Evolutionary conservation across 2,797 vertebrate species (phyloP).

Genomic region (Kryptolebias ocellatus): DNA sequence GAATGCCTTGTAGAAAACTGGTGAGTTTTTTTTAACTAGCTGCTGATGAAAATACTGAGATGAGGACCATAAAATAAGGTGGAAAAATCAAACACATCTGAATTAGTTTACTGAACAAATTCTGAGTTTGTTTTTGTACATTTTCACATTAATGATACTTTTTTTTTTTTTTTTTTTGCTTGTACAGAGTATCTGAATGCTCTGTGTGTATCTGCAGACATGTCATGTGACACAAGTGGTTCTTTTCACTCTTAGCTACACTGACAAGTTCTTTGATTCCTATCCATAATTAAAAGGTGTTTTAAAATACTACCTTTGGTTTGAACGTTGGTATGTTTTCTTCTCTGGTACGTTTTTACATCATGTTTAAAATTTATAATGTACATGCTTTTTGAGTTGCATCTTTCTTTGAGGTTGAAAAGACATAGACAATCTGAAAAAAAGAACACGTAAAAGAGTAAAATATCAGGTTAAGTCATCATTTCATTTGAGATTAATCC

Average conservation of each 20-base stretch:
- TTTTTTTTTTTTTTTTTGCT: conserved; percentile 1
- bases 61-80: not conserved
- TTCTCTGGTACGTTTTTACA: conserved; percentile 5
- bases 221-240: conserved; percentile 30
- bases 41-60: conserved; percentile 29
- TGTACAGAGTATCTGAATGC: not conserved
- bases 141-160: no score
- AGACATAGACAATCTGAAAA: not conserved
- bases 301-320: conserved; percentile 22
- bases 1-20: conserved; percentile 36
- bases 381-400: conserved; percentile 25
- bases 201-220: not conserved
- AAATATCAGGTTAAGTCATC: not conserved
- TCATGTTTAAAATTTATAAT: conserved; percentile 8
- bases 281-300: conserved; percentile 39
- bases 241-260: conserved; percentile 51
- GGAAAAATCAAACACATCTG: not conserved
- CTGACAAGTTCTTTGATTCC: conserved; percentile 42
- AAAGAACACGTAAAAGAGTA: conserved; percentile 9
- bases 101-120: conserved; percentile 11
- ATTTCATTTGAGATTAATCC: conserved; percentile 22
- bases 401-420: conserved; percentile 32
- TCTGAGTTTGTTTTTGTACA: not conserved
- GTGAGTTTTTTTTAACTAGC: conserved; percentile 24
- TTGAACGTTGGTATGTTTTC: not conserved